phyloP scores from a whole-genome alignment of 1,140 invertebrate genomes.

The Drosophila sulfurigaster region DNA sequence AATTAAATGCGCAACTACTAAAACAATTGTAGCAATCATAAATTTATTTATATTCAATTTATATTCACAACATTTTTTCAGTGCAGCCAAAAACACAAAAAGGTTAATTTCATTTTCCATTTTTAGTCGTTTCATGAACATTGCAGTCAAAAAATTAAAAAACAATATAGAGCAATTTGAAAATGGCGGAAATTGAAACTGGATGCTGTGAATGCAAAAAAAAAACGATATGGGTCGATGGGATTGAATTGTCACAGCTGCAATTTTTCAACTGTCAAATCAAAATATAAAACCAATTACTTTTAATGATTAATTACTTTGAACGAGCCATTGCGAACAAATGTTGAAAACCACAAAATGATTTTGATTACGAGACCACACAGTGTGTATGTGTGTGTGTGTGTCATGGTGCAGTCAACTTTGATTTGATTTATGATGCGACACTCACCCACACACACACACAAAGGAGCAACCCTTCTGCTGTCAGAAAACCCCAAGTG shows the following conservation, averaged over 20 bases:
- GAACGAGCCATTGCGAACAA: conserved; percentile 25
- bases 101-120: conserved; percentile 21
- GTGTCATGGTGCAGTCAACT: conserved; percentile 31
- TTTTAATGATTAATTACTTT: conserved; percentile 77
- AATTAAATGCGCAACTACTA: background rate
- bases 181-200: conserved; percentile 10
- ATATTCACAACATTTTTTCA: conserved; percentile 40
- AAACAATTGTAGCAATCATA: background rate
- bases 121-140: conserved; percentile 21
- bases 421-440: conserved; percentile 72
- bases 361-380: conserved; percentile 68
- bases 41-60: conserved; percentile 62
- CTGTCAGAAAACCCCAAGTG: conserved; percentile 28
- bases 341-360: conserved; percentile 76
- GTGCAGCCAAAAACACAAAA: background rate
- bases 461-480: conserved; percentile 52
- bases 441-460: background rate
- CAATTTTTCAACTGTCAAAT: conserved; percentile 82
- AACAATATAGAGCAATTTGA: conserved; percentile 11
- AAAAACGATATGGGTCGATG: conserved; percentile 16
- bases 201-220: conserved; percentile 7
- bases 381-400: background rate
- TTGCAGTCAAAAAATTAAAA: background rate
- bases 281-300: conserved; percentile 81
- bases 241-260: conserved; percentile 73